Evolutionary conservation across 1,140 invertebrate genomes (phyloP), one percentile per base, ranked within the genome.

Genomic region (Lerema accius): DNA sequence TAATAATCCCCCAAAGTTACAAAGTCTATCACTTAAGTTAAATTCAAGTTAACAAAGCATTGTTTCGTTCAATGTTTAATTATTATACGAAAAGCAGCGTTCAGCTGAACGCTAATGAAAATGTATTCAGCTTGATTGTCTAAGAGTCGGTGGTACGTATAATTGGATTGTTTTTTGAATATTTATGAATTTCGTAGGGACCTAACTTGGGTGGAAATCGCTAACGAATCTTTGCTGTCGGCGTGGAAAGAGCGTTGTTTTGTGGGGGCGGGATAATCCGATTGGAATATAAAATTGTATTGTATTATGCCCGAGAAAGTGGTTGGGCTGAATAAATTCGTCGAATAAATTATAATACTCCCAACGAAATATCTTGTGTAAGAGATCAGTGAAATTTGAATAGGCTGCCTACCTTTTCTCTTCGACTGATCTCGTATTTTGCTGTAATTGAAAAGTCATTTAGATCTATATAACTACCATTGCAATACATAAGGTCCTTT

Each of bases 51-150:
- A n/a, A n/a, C 71, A 78, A 82, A 81, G 71, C 63, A 75, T 78
- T 71, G 67, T 73, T 70, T 73, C 49, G 64, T 61, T 42, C 46
- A 51, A 77, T 75, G 73, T 68, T 80, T 80, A 79, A 82, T 82
- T 81, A 81, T 76, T 78, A 42, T 53, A 65, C 61, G 58, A 65
- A 64, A 48, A 49, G 51, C 39, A 39, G 42, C 35, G 49, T 63
- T 46, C 51, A 53, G 23, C 50, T 53, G 56, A 69, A 70, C 64
- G 42, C 56, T 69, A 76, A 80, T 78, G 65, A 74, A 78, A 72
- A 69, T 68, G 66, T 73, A 73, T 72, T 65, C 51, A 66, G 58
- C 69, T 73, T 68, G 10, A 65, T 63, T 59, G 71, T 69, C 67
- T 67, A 65, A 67, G 53, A 66, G 48, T 66, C 58, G 32, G 58